phyloP scores from a whole-genome alignment of 2,797 vertebrate species.

The Crocodylus rhombifer region DNA sequence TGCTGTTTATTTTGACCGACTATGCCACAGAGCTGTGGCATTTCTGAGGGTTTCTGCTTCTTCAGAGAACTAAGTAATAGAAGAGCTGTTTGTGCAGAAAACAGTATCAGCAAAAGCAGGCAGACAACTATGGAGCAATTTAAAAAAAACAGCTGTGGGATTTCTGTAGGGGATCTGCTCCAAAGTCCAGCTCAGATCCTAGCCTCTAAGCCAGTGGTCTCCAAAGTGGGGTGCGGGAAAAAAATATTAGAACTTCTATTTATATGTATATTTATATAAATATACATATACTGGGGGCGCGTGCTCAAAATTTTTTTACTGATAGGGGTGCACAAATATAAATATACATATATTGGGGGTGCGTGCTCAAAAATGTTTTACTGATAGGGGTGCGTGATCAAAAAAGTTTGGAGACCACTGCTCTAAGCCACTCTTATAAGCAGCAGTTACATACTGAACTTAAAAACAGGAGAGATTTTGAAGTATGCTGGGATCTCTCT shows the following conservation, averaged over 20 bases:
- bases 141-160: slow-evolving; percentile 28
- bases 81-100: not conserved
- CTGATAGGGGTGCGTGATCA: too few relatives aligned
- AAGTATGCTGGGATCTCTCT: slow-evolving; percentile 39
- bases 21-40: not conserved
- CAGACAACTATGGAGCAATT: slow-evolving; percentile 8
- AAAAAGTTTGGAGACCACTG: too few relatives aligned
- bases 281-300: too few relatives aligned
- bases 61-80: not conserved
- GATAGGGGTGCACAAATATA: too few relatives aligned
- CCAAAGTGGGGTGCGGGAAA: too few relatives aligned
- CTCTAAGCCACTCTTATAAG: not conserved
- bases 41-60: not conserved
- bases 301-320: too few relatives aligned
- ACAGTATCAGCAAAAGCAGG: not conserved
- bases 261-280: too few relatives aligned
- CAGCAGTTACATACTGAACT: not conserved
- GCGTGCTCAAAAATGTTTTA: too few relatives aligned
- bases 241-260: too few relatives aligned
- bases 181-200: slow-evolving; percentile 4
- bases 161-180: slow-evolving; percentile 30
- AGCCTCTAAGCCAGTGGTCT: slow-evolving; percentile 8
- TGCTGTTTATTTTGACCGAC: not conserved
- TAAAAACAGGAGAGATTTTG: slow-evolving; percentile 48
- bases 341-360: too few relatives aligned